A percentile compares a stretch with the other conserved stretches of the same genome.
Evolutionary conservation across 2,797 vertebrate genomes (phyloP).

Genomic region (Melanotaenia parkinsoni): DNA sequence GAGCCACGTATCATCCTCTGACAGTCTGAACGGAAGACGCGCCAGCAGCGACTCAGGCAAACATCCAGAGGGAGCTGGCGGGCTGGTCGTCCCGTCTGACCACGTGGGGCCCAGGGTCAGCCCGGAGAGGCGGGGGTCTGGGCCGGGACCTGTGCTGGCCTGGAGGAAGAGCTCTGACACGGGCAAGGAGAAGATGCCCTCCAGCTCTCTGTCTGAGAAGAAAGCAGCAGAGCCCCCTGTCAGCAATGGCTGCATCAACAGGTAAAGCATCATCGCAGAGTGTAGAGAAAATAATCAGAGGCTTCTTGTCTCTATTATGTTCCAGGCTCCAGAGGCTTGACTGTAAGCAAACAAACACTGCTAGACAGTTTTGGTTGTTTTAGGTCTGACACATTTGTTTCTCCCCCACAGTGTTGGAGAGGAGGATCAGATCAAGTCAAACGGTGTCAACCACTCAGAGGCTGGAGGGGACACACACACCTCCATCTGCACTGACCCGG

Average conservation of each 20-base stretch:
- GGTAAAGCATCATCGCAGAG: slow-evolving; percentile 53
- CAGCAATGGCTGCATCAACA: slow-evolving; percentile 71
- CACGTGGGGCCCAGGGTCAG: slow-evolving; percentile 38
- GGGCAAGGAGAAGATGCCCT: slow-evolving; percentile 67
- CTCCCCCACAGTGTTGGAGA: slow-evolving; percentile 61
- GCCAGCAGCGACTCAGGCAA: slow-evolving; percentile 77
- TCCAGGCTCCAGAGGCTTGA: background rate
- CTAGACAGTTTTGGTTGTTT: background rate
- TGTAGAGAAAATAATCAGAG: too few relatives aligned
- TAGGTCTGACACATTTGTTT: slow-evolving; percentile 7
- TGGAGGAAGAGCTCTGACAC: slow-evolving; percentile 73
- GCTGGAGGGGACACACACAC: slow-evolving; percentile 26
- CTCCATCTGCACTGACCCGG: slow-evolving; percentile 29
- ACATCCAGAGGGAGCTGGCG: slow-evolving; percentile 61
- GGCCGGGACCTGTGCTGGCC: slow-evolving; percentile 65
- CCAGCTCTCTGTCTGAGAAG: slow-evolving; percentile 76
- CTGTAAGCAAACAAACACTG: background rate
- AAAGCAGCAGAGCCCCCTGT: slow-evolving; percentile 44
- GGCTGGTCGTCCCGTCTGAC: slow-evolving; percentile 32
- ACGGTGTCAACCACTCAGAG: slow-evolving; percentile 53
- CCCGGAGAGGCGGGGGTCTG: slow-evolving; percentile 62
- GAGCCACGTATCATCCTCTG: slow-evolving; percentile 80
- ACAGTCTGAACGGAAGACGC: slow-evolving; percentile 78
- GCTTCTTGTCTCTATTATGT: background rate
- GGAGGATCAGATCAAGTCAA: slow-evolving; percentile 55